phyloP scores from a whole-genome alignment of 2,113 vertebrate species.

The Corythornis vintsioides region DNA sequence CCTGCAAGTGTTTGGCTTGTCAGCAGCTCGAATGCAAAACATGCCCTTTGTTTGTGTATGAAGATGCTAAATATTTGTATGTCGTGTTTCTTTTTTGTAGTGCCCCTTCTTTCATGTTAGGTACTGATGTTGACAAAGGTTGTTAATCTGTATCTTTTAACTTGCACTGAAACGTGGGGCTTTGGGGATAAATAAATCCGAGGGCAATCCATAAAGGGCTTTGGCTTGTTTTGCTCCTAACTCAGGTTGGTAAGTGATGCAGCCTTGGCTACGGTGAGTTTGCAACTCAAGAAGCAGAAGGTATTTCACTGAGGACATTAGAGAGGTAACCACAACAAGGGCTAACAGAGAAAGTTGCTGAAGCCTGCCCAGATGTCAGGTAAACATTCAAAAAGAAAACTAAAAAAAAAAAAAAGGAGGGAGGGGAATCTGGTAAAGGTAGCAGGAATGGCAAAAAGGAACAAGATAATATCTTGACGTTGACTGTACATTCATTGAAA shows the following conservation, averaged over 20 bases:
- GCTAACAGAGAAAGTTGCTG: not conserved
- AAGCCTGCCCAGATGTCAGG: not conserved
- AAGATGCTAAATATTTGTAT: not conserved
- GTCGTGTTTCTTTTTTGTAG: not conserved
- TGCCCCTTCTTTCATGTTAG: not conserved
- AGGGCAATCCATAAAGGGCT: not conserved
- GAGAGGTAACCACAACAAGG: slow-evolving; percentile 3
- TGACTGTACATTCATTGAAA: not conserved
- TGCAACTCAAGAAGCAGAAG: slow-evolving; percentile 1
- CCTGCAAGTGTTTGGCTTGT: not conserved
- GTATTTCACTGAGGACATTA: not conserved
- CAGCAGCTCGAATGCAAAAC: not conserved
- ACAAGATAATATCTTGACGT: not conserved
- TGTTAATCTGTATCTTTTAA: not conserved
- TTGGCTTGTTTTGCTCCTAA: not conserved
- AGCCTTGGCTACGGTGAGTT: not conserved
- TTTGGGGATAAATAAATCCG: not conserved
- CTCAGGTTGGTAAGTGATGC: not conserved
- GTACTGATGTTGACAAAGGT: not conserved
- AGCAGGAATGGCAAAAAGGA: not conserved
- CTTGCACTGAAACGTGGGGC: not conserved
- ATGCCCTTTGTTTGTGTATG: not conserved
- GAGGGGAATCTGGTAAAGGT: not conserved
- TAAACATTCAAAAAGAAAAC: not conserved
- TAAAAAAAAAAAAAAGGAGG: no score